These are phyloP conservation scores for Euthynnus affinis DNA, from an alignment of 2,797 vertebrate species.

Conservation along the genomic window DNA sequence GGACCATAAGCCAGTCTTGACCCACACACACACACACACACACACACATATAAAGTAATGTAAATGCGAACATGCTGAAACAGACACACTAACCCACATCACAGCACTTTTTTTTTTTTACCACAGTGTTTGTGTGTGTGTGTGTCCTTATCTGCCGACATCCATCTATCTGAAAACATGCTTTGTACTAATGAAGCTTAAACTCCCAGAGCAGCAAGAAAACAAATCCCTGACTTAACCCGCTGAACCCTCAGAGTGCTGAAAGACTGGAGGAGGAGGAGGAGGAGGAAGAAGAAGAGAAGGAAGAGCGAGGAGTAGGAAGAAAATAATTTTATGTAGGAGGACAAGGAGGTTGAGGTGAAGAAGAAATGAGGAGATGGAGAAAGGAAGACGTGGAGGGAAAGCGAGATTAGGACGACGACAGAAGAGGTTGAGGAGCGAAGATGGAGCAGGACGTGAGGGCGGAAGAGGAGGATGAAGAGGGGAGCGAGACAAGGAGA, in stretches of 20 bases:
- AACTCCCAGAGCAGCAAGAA: constrained; percentile 53
- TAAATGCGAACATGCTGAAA: neutral
- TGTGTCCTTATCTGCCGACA: constrained; percentile 24
- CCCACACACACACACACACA: neutral
- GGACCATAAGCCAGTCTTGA: constrained; percentile 1
- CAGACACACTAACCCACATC: neutral
- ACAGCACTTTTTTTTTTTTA: too few species aligned
- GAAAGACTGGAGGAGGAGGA: neutral
- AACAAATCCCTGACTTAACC: constrained; percentile 78
- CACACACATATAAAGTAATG: neutral
- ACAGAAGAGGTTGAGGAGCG: too few species aligned
- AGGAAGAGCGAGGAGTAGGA: too few species aligned
- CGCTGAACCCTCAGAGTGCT: constrained; percentile 42
- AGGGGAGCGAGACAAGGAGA: neutral
- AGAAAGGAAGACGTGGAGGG: neutral
- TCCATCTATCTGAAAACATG: constrained; percentile 40
- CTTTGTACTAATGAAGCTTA: constrained; percentile 44
- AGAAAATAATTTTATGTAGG: neutral
- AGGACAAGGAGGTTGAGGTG: neutral
- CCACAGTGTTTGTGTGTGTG: constrained; percentile 6
- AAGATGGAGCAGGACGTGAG: too few species aligned
- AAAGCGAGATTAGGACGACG: too few species aligned
- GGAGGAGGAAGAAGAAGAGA: neutral
- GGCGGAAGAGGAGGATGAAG: too few species aligned
- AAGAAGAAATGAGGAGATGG: neutral